Base-by-base conservation (phyloP, 2,113 vertebrate genomes). In the Meles meles region DNA sequence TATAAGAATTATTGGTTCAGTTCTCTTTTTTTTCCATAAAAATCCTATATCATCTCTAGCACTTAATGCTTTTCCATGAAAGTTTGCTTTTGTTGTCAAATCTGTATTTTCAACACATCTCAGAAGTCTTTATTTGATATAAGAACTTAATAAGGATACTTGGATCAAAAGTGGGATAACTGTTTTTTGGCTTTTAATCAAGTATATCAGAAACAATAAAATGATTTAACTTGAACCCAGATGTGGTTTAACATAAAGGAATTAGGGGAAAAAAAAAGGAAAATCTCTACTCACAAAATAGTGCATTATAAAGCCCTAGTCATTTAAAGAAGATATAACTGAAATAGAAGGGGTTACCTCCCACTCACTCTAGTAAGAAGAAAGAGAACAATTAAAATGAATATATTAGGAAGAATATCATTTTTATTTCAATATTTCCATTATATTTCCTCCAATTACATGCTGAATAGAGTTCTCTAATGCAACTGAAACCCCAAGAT, bases 351-450 rank as follows among this genome's bases (percentile, higher is more conserved):
- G 74, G 79, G 95, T 96, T 95, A 91, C 76, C 95, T 97, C 97
- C 94, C 88, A 97, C 96, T 97, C 93, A 97, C 44, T 95, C 63
- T 71, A 20, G 31, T 57, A 67, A 97, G 84, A 96, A 97, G 92
- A 95, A 98, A 97, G 94, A 89, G 29, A 96, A 97, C 72, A 97
- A 96, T 97, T 95, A 97, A 97, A 94, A 89, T 96, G 88, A 97
- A 83, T 95, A 85, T 95, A 97, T 95, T 97, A 95, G n/a, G 44
- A 67, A 86, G 72, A 95, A 91, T 96, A 95, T 96, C 96, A 95
- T 96, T 96, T 98, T 97, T 98, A 95, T 97, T 98, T 97, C 93
- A 98, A 97, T 96, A 97, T 97, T 97, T 98, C 90, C 18, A 94
- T 96, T 97, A 72, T 96, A 97, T 98, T 96, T 96, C 92, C 44